Percentiles rank a stretch among this genome's conserved stretches.
These are phyloP conservation scores for Tapirus terrestris DNA, from an alignment of 2,113 vertebrate genomes.

Conservation along the genomic window DNA sequence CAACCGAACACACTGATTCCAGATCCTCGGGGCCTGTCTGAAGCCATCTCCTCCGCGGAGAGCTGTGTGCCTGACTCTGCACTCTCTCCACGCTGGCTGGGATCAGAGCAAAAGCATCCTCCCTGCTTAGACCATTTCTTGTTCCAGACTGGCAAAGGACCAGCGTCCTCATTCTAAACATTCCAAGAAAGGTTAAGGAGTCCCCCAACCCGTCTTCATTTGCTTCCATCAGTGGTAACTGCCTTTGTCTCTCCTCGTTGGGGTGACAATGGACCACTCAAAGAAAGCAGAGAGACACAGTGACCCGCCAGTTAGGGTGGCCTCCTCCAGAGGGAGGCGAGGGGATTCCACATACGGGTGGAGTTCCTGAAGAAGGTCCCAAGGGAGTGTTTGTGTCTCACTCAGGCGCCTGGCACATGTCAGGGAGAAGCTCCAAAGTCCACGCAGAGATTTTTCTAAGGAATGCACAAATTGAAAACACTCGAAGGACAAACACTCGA, in stretches of 20 bases:
- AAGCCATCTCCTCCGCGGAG: slow-evolving; percentile 77
- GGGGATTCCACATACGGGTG: slow-evolving; percentile 31
- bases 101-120: slow-evolving; percentile 62
- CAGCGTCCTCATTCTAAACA: slow-evolving; percentile 44
- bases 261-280: slow-evolving; percentile 26
- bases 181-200: slow-evolving; percentile 61
- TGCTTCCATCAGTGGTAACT: slow-evolving; percentile 63
- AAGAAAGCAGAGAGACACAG: slow-evolving; percentile 46
- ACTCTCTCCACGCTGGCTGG: slow-evolving; percentile 17
- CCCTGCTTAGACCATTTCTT: slow-evolving; percentile 67
- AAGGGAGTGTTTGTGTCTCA: slow-evolving; percentile 69
- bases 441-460: slow-evolving; percentile 75
- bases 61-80: not conserved
- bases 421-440: slow-evolving; percentile 70
- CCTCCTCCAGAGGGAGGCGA: slow-evolving; percentile 33
- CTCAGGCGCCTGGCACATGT: slow-evolving; percentile 73
- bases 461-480: slow-evolving; percentile 79
- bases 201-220: slow-evolving; percentile 50
- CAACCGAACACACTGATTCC: slow-evolving; percentile 83
- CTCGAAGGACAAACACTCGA: slow-evolving; percentile 73
- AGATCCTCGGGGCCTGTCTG: slow-evolving; percentile 68
- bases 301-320: not conserved
- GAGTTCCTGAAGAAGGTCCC: slow-evolving; percentile 62
- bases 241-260: slow-evolving; percentile 35
- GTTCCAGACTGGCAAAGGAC: slow-evolving; percentile 42